Evolutionary conservation across 37 sponge, comb jelly and placozoan species (phyloP).

Genomic region (Bolinopsis microptera): DNA sequence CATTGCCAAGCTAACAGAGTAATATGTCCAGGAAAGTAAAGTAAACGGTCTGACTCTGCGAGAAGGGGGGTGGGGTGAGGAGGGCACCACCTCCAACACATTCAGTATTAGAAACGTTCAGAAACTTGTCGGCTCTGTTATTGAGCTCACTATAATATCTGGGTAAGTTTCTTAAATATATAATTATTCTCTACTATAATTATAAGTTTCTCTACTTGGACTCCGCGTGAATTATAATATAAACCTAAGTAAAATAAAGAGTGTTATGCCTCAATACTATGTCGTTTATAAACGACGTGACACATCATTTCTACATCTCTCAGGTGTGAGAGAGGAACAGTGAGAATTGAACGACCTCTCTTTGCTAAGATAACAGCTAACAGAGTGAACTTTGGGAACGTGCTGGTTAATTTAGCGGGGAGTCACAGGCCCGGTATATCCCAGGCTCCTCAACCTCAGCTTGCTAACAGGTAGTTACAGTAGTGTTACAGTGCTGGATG

Average conservation of each 20-base stretch:
- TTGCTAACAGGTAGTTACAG: not conserved
- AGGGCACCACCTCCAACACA: not conserved
- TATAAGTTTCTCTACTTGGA: too few relatives aligned
- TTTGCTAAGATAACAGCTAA: conserved; percentile 60
- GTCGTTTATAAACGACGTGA: too few relatives aligned
- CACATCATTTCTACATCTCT: too few relatives aligned
- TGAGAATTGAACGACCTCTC: conserved; percentile 49
- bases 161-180: conserved; percentile 18
- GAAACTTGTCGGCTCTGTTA: not conserved
- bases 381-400: conserved; percentile 20
- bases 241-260: not conserved
- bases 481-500: too few relatives aligned
- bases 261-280: too few relatives aligned
- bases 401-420: not conserved
- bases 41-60: not conserved
- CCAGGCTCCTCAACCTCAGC: not conserved
- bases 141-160: not conserved
- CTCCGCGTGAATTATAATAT: too few relatives aligned
- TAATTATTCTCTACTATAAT: not conserved
- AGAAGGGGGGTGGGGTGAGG: too few relatives aligned
- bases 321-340: conserved; percentile 23
- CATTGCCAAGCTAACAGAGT: too few relatives aligned
- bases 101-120: not conserved
- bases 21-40: conserved; percentile 34
- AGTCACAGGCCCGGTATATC: not conserved